Base-by-base conservation (phyloP, 2,888 invertebrate genomes). In the Meandrusa payeni region DNA sequence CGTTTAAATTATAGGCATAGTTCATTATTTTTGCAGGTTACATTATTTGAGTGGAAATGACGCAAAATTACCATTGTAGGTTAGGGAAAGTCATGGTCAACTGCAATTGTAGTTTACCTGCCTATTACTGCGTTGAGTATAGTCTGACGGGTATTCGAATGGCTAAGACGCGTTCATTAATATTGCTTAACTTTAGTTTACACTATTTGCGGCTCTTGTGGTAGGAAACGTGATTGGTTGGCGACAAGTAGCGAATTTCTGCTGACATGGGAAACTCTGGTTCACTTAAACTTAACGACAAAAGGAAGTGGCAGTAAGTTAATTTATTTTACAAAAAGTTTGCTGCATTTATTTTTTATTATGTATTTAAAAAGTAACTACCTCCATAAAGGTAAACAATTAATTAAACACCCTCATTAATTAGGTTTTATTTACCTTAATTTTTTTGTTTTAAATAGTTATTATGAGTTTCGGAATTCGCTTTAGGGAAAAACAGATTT, bases 221-320 rank as follows among this genome's bases (percentile, higher is more conserved):
- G 33, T 22, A 12, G 33, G 12, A 36, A 36, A 12, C 32, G 41
- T 42, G 34, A 36, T 24, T 39, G 27, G 39, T 24, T 39, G 27
- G 39, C 13, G 20, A 15, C 29, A 37, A 28, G 9, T 38, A 10
- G 5, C 9, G 37, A 41, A 10, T 17, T 33, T 31, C 27, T 15
- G 38, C 42, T 26, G 42, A 54, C 41, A 87, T 87, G 86, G 86
- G 86, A 59, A 87, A 86, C 59, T 72, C 83, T 1, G 83, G 83
- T 54, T 86, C 86, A 48, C 64, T 83, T 26, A 85, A 85, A 59
- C 47, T 79, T 48, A 81, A 76, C 57, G 86, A 85, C 50, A 83
- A 86, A 58, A 71, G 70, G 51, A 77, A 75, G 47, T 83, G 83
- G 82, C 76, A 82, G 86, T 87, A 64, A 85, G 86, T 83, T 40